Evolutionary conservation across 2,797 vertebrate genomes (phyloP).

Genomic region (Microcaecilia unicolor): DNA sequence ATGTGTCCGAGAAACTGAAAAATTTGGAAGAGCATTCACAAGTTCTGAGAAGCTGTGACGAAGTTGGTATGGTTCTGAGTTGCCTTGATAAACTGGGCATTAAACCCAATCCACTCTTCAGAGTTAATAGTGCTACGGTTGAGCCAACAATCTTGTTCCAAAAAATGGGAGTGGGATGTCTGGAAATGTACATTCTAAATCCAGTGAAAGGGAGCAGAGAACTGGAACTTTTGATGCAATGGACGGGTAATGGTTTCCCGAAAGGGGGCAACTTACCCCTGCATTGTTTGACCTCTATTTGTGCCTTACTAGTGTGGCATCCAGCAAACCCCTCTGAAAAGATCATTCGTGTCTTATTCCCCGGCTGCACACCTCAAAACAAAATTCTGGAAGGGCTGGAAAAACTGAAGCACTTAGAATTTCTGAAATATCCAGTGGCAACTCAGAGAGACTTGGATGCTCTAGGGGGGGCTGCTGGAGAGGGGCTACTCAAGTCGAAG

Average conservation of each 20-base stretch:
- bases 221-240: constrained; percentile 60
- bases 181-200: constrained; percentile 87
- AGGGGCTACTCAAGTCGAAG: constrained; percentile 47
- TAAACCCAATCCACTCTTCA: constrained; percentile 52
- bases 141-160: constrained; percentile 80
- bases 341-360: constrained; percentile 81
- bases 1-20: constrained; percentile 50
- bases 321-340: constrained; percentile 71
- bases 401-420: constrained; percentile 77
- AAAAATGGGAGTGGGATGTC: constrained; percentile 88
- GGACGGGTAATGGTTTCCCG: constrained; percentile 36
- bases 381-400: constrained; percentile 80
- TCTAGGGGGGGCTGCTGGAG: rapidly evolving
- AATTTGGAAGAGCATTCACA: constrained; percentile 33
- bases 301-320: constrained; percentile 85
- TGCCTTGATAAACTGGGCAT: constrained; percentile 65
- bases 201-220: constrained; percentile 70
- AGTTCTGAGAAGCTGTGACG: constrained; percentile 64
- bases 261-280: constrained; percentile 48
- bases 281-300: constrained; percentile 64
- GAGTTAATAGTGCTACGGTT: constrained; percentile 33
- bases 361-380: constrained; percentile 75
- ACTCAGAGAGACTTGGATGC: constrained; percentile 63
- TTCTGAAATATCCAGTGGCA: constrained; percentile 68
- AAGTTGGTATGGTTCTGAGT: constrained; percentile 58